Percentiles rank a stretch among this genome's conserved stretches.
Conservation (phyloP, 2,797 vertebrate species). For the Meriones psammophilus region DNA sequence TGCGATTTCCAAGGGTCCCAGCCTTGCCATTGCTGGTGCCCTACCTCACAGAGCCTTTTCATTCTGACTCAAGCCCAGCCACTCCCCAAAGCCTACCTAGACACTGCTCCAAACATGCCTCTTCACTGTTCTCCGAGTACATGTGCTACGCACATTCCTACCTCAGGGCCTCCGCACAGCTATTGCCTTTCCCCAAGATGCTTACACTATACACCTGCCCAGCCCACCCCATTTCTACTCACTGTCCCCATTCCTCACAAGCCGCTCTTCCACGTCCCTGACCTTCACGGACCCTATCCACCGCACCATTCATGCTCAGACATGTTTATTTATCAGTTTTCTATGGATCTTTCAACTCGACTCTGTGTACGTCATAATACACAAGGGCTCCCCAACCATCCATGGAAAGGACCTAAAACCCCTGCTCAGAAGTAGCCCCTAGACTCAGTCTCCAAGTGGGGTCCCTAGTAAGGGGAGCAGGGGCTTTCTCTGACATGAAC, state of each 20-base stretch:
- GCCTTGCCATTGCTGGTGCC: neutral
- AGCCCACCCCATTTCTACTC: neutral
- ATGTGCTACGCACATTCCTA: fast-evolving
- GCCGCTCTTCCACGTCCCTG: neutral
- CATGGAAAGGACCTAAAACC: too few relatives aligned
- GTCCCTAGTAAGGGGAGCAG: too few relatives aligned
- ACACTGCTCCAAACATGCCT: neutral
- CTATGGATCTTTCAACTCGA: neutral
- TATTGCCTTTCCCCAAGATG: neutral
- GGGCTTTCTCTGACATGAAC: too few relatives aligned
- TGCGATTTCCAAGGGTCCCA: neutral
- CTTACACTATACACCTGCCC: neutral
- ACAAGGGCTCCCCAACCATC: too few relatives aligned
- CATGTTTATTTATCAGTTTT: neutral
- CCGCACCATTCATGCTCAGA: neutral
- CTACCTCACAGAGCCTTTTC: neutral
- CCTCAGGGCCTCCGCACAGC: neutral
- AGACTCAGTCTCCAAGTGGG: too few relatives aligned
- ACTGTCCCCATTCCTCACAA: neutral
- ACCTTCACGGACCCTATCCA: neutral
- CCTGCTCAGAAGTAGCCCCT: too few relatives aligned
- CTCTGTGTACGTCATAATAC: neutral
- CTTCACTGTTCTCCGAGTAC: neutral
- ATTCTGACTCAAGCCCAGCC: neutral
- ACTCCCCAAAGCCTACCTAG: neutral